A percentile compares a stretch with the other conserved stretches of the same genome.
These are phyloP conservation scores for Drosophila rufa DNA, from an alignment of 1,140 invertebrate genomes.

Conservation along the genomic window DNA sequence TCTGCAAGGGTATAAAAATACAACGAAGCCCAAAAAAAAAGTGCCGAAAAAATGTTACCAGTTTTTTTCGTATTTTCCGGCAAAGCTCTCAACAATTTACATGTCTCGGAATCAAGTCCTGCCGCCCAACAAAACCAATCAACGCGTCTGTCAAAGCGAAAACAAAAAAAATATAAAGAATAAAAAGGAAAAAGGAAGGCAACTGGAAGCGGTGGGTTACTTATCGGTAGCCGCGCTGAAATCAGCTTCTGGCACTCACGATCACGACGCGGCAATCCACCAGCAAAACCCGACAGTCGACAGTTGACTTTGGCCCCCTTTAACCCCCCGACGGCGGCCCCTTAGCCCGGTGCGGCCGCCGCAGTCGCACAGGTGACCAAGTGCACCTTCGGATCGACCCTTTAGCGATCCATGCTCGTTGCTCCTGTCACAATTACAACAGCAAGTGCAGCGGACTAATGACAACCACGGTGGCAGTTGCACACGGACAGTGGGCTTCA, in stretches of 20 bases:
- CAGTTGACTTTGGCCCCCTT: neutral
- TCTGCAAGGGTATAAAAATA: too few species aligned
- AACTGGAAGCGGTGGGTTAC: slow-evolving; percentile 58
- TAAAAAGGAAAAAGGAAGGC: slow-evolving; percentile 5
- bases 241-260: slow-evolving; percentile 85
- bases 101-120: slow-evolving; percentile 65
- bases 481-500: slow-evolving; percentile 34
- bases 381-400: slow-evolving; percentile 49
- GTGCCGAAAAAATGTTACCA: slow-evolving; percentile 64
- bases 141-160: slow-evolving; percentile 71
- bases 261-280: slow-evolving; percentile 56
- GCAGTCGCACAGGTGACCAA: slow-evolving; percentile 19
- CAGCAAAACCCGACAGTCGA: slow-evolving; percentile 28
- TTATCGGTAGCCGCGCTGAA: slow-evolving; percentile 81
- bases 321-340: neutral
- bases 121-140: slow-evolving; percentile 78
- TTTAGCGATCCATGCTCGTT: slow-evolving; percentile 78
- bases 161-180: neutral
- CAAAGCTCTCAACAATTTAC: slow-evolving; percentile 74
- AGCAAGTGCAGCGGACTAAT: slow-evolving; percentile 80
- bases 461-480: slow-evolving; percentile 71
- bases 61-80: slow-evolving; percentile 44
- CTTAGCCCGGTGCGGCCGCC: neutral
- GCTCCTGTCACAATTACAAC: slow-evolving; percentile 83
- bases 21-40: slow-evolving; percentile 23